Evolutionary conservation across 2,888 invertebrate genomes (phyloP).

Genomic region (Stramonita haemastoma): DNA sequence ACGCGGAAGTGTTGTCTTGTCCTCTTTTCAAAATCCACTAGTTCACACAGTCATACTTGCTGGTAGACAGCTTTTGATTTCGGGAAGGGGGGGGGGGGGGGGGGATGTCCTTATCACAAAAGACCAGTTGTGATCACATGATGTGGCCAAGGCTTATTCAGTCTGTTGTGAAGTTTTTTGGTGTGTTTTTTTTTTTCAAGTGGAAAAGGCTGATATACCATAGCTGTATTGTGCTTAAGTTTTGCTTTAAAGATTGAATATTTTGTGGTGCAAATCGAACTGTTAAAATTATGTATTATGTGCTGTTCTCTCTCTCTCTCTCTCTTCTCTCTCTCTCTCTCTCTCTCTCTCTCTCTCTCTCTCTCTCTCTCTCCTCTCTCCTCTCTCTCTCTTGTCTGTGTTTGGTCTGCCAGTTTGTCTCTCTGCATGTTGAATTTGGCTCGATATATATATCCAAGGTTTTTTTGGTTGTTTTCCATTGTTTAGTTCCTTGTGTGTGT

Average conservation of each 20-base stretch:
- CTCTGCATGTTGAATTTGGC: too few species aligned
- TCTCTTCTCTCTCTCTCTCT: background rate
- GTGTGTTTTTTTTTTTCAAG: background rate
- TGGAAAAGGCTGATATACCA: too few species aligned
- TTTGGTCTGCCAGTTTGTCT: too few species aligned
- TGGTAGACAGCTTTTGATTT: background rate
- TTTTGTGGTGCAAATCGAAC: background rate
- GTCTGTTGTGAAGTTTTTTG: background rate
- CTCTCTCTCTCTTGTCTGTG: too few species aligned
- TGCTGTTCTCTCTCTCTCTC: too few species aligned
- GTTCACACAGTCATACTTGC: background rate
- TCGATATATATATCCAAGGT: too few species aligned
- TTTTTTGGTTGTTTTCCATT: too few species aligned
- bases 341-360: slow-evolving; percentile 8
- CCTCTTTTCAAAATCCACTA: background rate
- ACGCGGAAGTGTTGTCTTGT: slow-evolving; percentile 2
- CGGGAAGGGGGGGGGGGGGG: background rate
- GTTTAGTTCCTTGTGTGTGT: too few species aligned
- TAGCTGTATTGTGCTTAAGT: too few species aligned
- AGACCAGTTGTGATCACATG: slow-evolving; percentile 20
- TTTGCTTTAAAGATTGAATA: too few species aligned
- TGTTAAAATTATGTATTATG: background rate
- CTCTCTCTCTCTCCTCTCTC: too few species aligned
- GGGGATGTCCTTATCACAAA: too few species aligned
- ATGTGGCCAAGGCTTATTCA: background rate